Evolutionary conservation across 2,888 invertebrate genomes (phyloP), one percentile per base, ranked within the genome.

Genomic region (Erebia palarica): DNA sequence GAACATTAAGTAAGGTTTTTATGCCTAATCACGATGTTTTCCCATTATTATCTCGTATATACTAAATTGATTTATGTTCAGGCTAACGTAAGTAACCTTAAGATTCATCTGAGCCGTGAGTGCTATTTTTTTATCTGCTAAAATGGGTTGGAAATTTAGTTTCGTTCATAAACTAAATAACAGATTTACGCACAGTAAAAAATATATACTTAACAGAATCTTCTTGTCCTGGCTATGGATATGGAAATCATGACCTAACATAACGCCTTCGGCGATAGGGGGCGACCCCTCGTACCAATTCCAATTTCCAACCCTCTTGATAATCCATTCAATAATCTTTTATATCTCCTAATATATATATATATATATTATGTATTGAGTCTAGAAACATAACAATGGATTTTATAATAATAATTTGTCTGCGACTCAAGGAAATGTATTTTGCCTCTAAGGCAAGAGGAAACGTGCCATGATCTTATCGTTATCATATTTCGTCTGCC

Each of bases 311-410:
- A 68, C 72, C 74, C 74, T 72, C 72, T 70, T 72, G 53, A 69
- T 70, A 74, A 70, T 63, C 65, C 64, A 74, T 74, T 74, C 70
- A 70, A 68, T 74, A 68, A 74, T 72, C 63, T 70, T 68, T 68
- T 70, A 72, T 63, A 68, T 74, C 65, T 70, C 51, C 67, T 64
- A 70, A 57, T 70, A 60, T 68, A 57, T 70, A 58, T 72, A 71
- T 14, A 21, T 72, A 71, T 63, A 42, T 72, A 66, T 70, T 72
- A 71, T 63, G 47, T 72, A 66, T 70, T 61, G 67, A 68, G 68
- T 70, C 74, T 66, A 68, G 60, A 65, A 59, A 65, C 47, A 53
- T 71, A 67, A 69, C 49, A 61, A 27, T 59, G 27, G 44, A 64
- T 47, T 13, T n/a, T 51, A 72, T 61, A 63, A 61, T 60, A 59